These are phyloP conservation scores for Aethes cnicana DNA, from an alignment of 2,888 invertebrate species.

Conservation along the genomic window DNA sequence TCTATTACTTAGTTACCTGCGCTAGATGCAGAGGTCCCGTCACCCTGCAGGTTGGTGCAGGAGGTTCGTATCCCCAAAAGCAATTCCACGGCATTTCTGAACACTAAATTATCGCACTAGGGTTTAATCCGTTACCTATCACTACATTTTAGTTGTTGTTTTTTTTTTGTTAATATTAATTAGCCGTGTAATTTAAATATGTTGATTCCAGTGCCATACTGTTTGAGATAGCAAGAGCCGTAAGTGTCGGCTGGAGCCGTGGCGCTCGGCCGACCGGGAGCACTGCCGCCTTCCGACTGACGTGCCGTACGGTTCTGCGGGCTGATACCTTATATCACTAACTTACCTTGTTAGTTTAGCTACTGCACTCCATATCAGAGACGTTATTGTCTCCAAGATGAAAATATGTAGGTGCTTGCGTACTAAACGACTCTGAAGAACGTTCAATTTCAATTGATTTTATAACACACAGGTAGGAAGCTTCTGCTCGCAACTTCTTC, in stretches of 20 bases:
- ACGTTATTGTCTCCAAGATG: slow-evolving; percentile 3
- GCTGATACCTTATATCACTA: slow-evolving; percentile 32
- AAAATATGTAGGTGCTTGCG: too few species aligned
- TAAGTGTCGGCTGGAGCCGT: neutral
- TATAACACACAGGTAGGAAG: too few species aligned
- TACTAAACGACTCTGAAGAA: too few species aligned
- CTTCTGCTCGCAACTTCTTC: too few species aligned
- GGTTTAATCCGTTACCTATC: neutral
- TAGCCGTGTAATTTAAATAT: too few species aligned
- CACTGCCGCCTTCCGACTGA: slow-evolving; percentile 58
- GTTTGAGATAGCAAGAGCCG: too few species aligned
- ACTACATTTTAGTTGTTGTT: neutral
- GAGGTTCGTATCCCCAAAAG: slow-evolving; percentile 74
- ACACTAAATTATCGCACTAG: slow-evolving; percentile 16
- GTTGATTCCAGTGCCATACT: too few species aligned
- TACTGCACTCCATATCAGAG: slow-evolving; percentile 17
- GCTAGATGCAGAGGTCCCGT: slow-evolving; percentile 68
- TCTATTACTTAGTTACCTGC: slow-evolving; percentile 67
- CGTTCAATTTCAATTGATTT: too few species aligned
- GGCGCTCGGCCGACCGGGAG: slow-evolving; percentile 46
- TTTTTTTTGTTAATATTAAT: slow-evolving; percentile 4
- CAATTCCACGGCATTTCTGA: slow-evolving; percentile 74
- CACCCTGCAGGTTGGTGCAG: slow-evolving; percentile 68
- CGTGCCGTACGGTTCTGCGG: slow-evolving; percentile 41
- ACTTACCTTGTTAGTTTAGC: slow-evolving; percentile 23